Conservation (phyloP, 23 tunicate genomes). For the Oikopleura albicans region DNA sequence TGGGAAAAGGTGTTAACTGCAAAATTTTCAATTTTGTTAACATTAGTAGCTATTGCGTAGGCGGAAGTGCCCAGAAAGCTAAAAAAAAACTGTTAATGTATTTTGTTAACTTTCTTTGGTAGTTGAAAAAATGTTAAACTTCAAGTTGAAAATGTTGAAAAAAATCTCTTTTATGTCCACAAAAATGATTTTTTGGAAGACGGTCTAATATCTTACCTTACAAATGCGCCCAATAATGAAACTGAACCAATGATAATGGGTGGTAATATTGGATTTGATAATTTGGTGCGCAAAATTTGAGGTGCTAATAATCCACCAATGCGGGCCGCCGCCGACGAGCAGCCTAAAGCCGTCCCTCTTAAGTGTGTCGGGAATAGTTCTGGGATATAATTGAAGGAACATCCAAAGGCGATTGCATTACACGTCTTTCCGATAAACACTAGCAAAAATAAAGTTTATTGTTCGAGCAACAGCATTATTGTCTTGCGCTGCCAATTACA, state of each 20-base stretch:
- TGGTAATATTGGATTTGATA: background rate
- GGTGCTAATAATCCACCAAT: background rate
- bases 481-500: no score
- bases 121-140: no score
- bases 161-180: no score
- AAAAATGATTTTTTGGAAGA: no score
- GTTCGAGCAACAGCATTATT: background rate
- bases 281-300: background rate
- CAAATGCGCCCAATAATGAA: background rate
- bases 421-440: background rate
- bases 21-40: background rate
- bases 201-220: no score
- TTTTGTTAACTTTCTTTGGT: no score
- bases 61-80: no score
- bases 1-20: background rate
- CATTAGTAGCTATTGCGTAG: no score
- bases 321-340: background rate
- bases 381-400: background rate
- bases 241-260: background rate
- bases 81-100: no score
- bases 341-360: background rate
- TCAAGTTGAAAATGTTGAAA: no score
- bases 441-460: background rate
- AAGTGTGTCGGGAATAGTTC: background rate
- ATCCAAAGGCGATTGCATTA: background rate